phyloP scores from a whole-genome alignment of 2,797 vertebrate species.

The Pseudocheirus occidentalis region DNA sequence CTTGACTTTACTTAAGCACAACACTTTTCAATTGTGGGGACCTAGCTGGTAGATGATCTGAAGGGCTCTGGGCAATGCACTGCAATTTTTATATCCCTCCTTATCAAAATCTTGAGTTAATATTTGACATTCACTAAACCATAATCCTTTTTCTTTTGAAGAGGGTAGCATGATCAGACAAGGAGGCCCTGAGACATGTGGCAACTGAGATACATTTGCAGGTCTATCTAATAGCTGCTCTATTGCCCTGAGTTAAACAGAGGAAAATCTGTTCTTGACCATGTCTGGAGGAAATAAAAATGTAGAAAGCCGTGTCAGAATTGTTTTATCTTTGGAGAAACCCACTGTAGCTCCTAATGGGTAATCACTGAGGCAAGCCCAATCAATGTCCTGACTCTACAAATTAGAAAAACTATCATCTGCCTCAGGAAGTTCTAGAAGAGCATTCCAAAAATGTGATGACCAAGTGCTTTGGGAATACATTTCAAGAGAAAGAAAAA shows the following conservation, averaged over 20 bases:
- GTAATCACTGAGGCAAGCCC: conserved; percentile 46
- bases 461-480: conserved; percentile 19
- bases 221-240: conserved; percentile 71
- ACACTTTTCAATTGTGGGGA: neutral
- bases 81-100: conserved; percentile 53
- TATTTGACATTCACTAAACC: conserved; percentile 70
- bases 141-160: conserved; percentile 61
- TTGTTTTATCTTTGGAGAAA: conserved; percentile 25
- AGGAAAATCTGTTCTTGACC: conserved; percentile 74
- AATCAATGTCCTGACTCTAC: conserved; percentile 20
- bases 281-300: conserved; percentile 65
- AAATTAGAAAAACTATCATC: conserved; percentile 21
- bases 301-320: conserved; percentile 70
- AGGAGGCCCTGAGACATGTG: conserved; percentile 72
- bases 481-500: conserved; percentile 16
- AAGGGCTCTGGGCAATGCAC: neutral
- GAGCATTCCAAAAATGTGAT: neutral
- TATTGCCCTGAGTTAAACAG: conserved; percentile 70
- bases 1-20: neutral
- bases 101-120: conserved; percentile 62
- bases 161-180: conserved; percentile 69
- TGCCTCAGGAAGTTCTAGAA: neutral
- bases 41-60: neutral
- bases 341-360: neutral
- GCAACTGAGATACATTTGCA: conserved; percentile 78